A percentile compares a stretch with the other conserved stretches of the same genome.
Evolutionary conservation across 1,140 invertebrate species (phyloP).

Genomic region (Matsumurasca onukii): DNA sequence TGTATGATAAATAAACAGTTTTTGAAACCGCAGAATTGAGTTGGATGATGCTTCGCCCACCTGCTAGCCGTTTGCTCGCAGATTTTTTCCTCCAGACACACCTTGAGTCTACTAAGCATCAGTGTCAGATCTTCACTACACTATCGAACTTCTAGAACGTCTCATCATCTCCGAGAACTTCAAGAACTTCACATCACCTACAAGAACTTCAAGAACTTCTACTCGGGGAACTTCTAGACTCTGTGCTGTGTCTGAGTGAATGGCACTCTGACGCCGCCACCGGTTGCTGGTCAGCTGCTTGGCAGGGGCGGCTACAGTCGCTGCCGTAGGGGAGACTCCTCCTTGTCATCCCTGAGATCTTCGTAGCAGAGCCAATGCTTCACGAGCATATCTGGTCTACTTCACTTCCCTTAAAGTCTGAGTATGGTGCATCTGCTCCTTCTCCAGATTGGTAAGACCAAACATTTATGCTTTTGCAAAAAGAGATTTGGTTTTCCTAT

Average conservation of each 20-base stretch:
- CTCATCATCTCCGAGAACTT: not conserved
- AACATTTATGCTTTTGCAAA: not conserved
- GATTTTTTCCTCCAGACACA: not conserved
- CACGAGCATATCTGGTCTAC: not conserved
- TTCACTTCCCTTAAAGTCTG: not conserved
- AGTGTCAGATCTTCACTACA: constrained; percentile 7
- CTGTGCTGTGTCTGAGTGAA: too few relatives aligned
- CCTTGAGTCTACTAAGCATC: not conserved
- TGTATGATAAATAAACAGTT: constrained; percentile 16
- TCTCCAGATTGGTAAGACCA: constrained; percentile 20
- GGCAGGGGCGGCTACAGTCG: not conserved
- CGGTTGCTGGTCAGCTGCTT: not conserved
- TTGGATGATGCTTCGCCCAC: constrained; percentile 17
- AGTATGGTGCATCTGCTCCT: constrained; percentile 19
- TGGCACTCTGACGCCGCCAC: too few relatives aligned
- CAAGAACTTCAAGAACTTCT: not conserved
- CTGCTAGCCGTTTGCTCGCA: constrained; percentile 25
- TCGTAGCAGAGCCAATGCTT: not conserved
- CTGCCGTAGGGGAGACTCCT: too few relatives aligned
- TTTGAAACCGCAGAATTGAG: constrained; percentile 23
- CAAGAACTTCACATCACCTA: constrained; percentile 10
- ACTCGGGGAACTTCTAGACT: too few relatives aligned
- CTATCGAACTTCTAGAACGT: not conserved
- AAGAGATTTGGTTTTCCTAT: not conserved
- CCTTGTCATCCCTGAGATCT: too few relatives aligned